A percentile compares a stretch with the other conserved stretches of the same genome.
These are phyloP conservation scores for Drosophila mayaguana DNA, from an alignment of 2,888 invertebrate genomes.

Conservation along the genomic window DNA sequence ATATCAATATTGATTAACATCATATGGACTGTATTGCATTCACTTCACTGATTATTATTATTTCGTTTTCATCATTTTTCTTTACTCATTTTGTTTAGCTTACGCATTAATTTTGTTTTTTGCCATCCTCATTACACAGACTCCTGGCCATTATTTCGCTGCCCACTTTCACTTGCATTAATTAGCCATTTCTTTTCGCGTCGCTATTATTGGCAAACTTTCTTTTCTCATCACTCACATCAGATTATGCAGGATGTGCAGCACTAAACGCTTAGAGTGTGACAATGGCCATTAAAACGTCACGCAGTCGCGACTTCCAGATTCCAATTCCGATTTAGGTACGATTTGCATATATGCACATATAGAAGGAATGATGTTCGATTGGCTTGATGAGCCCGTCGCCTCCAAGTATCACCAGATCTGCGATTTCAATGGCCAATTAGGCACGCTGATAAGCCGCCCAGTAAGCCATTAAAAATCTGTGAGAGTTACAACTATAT, in stretches of 20 bases:
- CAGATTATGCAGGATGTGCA: conserved; percentile 22
- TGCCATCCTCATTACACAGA: conserved; percentile 20
- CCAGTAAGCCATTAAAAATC: conserved; percentile 41
- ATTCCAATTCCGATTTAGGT: neutral
- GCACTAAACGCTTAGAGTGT: conserved; percentile 14
- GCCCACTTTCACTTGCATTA: conserved; percentile 43
- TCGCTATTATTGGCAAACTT: conserved; percentile 27
- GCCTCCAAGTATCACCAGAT: neutral
- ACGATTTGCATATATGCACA: neutral
- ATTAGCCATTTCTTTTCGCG: conserved; percentile 19
- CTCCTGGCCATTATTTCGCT: conserved; percentile 30
- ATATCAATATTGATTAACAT: conserved; percentile 2
- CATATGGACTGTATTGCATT: neutral
- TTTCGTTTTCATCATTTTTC: conserved; percentile 7
- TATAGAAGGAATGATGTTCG: conserved; percentile 6
- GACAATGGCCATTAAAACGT: conserved; percentile 26
- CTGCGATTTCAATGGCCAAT: conserved; percentile 37
- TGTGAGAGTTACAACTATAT: conserved; percentile 1
- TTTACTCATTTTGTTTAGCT: neutral
- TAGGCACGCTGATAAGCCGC: conserved; percentile 42
- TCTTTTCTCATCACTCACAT: conserved; percentile 16
- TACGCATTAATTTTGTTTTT: conserved; percentile 7
- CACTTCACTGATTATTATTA: conserved; percentile 1
- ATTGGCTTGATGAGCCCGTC: neutral
- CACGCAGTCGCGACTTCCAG: neutral